Percentiles rank a stretch among this genome's conserved stretches.
phyloP scores from a whole-genome alignment of 1,140 invertebrate genomes.

The Drosophila santomea region DNA sequence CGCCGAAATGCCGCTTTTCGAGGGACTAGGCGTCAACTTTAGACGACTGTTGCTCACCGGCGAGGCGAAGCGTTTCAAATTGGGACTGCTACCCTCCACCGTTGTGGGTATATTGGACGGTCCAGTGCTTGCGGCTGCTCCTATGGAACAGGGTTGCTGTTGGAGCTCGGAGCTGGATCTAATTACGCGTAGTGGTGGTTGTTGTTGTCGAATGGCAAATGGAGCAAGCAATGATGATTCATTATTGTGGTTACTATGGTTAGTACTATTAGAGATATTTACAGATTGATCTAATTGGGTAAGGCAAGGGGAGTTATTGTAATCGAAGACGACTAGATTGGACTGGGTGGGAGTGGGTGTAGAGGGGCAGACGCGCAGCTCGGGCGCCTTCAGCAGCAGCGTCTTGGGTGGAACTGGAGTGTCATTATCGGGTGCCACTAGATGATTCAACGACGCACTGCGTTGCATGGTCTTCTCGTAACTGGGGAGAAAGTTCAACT shows the following conservation, averaged over 20 bases:
- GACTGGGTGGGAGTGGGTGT: slow-evolving; percentile 78
- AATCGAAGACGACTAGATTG: slow-evolving; percentile 49
- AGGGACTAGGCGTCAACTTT: slow-evolving; percentile 78
- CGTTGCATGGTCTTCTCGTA: slow-evolving; percentile 42
- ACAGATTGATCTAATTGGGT: slow-evolving; percentile 69
- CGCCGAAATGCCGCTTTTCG: slow-evolving; percentile 72
- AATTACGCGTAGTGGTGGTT: slow-evolving; percentile 51
- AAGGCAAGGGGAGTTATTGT: slow-evolving; percentile 20
- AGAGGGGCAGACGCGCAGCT: slow-evolving; percentile 73
- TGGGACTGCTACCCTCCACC: slow-evolving; percentile 49
- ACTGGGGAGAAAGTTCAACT: slow-evolving; percentile 60
- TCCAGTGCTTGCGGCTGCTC: slow-evolving; percentile 2
- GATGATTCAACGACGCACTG: slow-evolving; percentile 39
- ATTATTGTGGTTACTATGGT: slow-evolving; percentile 81
- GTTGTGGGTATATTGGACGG: slow-evolving; percentile 56
- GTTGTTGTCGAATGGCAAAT: slow-evolving; percentile 70
- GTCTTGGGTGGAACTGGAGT: slow-evolving; percentile 22
- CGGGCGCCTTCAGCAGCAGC: slow-evolving; percentile 52
- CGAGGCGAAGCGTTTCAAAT: slow-evolving; percentile 59
- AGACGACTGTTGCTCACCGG: slow-evolving; percentile 57
- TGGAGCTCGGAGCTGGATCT: slow-evolving; percentile 68
- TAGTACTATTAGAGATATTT: slow-evolving; percentile 82
- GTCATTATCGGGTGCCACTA: slow-evolving; percentile 16
- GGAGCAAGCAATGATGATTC: slow-evolving; percentile 83
- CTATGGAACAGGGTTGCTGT: slow-evolving; percentile 34